Evolutionary conservation across 2,888 invertebrate species (phyloP), one percentile per base, ranked within the genome.

Genomic region (Drosophila rellima): DNA sequence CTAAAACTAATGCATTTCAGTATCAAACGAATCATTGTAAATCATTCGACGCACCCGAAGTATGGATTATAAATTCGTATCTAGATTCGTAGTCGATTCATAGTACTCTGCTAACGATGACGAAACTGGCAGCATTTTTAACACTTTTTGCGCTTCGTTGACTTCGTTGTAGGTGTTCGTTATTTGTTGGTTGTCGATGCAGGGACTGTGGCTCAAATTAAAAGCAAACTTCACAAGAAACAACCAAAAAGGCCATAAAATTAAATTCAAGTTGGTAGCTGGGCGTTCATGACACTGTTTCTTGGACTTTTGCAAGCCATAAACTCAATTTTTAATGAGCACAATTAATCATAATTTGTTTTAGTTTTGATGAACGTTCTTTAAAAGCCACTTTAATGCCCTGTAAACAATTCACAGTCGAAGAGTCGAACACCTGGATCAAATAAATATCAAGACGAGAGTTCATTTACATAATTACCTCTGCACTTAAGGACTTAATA

Each of bases 71-170:
- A 47, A 45, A 56, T 56, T 50, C 35, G 23, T 55, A 55, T 55
- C 42, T 42, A 17, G 42, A 35, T 56, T 33, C 15, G 18, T 40
- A 48, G 29, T 6, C 29, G 10, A 35, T 35, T 17, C 26, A 7
- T 50, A 20, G n/a, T 40, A 31, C 23, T 59, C 40, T 60, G 2
- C 42, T 42, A 33, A 33, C 66, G 80, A 83, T 91, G 88, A 91
- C 81, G 91, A 90, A 91, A 91, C 82, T 78, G 59, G 31, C 63
- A 76, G 80, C 81, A 80, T 77, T 90, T 91, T 91, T 80, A 83
- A 77, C 82, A 29, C 82, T 82, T 85, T 90, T 91, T 83, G 88
- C 89, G 91, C 90, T 89, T 88, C 82, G 91, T 61, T 91, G 91
- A 74, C 47, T 73, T 35, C 33, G 63, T 71, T 77, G 83, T 78